These are phyloP conservation scores for Syngnathoides biaculeatus DNA, from an alignment of 2,113 vertebrate species.

Conservation along the genomic window DNA sequence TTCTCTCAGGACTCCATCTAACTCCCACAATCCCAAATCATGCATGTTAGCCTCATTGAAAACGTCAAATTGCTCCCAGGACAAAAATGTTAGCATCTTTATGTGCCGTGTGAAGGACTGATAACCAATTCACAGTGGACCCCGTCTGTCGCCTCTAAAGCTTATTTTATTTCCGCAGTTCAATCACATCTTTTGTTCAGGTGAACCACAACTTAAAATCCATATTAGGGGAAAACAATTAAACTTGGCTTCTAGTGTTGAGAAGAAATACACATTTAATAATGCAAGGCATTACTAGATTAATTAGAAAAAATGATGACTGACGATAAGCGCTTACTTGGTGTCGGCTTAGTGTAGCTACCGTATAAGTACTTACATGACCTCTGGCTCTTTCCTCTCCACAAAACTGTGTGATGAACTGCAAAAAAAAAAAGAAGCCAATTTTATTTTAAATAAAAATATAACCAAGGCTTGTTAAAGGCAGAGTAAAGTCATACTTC, in stretches of 20 bases:
- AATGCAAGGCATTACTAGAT: background rate
- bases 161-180: background rate
- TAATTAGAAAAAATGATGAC: background rate
- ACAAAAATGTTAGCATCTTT: too few species aligned
- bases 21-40: too few species aligned
- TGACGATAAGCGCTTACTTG: background rate
- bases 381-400: slow-evolving; percentile 18
- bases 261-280: background rate
- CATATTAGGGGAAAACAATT: background rate
- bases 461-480: background rate
- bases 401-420: slow-evolving; percentile 15
- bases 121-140: too few species aligned
- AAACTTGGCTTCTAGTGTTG: background rate
- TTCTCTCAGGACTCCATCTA: too few species aligned
- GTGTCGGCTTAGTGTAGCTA: background rate
- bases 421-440: background rate
- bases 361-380: slow-evolving; percentile 7
- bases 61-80: too few species aligned
- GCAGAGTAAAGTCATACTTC: background rate
- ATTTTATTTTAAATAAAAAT: background rate
- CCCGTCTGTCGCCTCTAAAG: background rate
- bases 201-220: background rate
- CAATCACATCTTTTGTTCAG: background rate
- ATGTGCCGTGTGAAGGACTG: too few species aligned
- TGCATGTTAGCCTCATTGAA: too few species aligned